A percentile compares a stretch with the other conserved stretches of the same genome.
Evolutionary conservation across 1,140 invertebrate species (phyloP).

Genomic region (Augochlora pura): DNA sequence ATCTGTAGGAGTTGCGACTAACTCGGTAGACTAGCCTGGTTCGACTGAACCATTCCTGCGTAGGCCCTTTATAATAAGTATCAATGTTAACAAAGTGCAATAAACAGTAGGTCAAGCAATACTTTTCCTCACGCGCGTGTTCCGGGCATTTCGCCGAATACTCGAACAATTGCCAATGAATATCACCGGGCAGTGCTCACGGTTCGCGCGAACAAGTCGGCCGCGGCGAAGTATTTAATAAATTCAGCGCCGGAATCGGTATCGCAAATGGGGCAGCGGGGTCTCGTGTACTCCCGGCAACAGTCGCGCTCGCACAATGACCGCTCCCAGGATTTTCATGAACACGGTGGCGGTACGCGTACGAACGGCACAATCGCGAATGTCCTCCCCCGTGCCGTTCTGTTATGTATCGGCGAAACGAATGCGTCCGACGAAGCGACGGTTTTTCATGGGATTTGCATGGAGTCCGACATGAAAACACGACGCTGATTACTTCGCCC

Average conservation of each 20-base stretch:
- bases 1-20: too few relatives aligned
- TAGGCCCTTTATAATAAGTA: too few relatives aligned
- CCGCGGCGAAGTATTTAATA: conserved; percentile 15
- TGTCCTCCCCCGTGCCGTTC: not conserved
- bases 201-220: not conserved
- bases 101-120: too few relatives aligned
- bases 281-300: conserved; percentile 11
- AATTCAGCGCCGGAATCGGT: conserved; percentile 8
- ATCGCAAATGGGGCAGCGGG: conserved; percentile 16
- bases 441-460: not conserved
- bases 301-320: not conserved
- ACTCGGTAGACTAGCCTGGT: too few relatives aligned
- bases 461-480: too few relatives aligned
- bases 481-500: too few relatives aligned
- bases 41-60: too few relatives aligned
- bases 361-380: not conserved
- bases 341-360: not conserved
- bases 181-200: too few relatives aligned
- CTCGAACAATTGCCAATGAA: too few relatives aligned
- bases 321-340: not conserved
- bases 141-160: too few relatives aligned
- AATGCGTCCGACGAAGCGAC: not conserved
- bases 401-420: not conserved
- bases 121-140: too few relatives aligned
- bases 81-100: too few relatives aligned